Evolutionary conservation across 2,888 invertebrate species (phyloP).

Genomic region (Chironomus riparius): DNA sequence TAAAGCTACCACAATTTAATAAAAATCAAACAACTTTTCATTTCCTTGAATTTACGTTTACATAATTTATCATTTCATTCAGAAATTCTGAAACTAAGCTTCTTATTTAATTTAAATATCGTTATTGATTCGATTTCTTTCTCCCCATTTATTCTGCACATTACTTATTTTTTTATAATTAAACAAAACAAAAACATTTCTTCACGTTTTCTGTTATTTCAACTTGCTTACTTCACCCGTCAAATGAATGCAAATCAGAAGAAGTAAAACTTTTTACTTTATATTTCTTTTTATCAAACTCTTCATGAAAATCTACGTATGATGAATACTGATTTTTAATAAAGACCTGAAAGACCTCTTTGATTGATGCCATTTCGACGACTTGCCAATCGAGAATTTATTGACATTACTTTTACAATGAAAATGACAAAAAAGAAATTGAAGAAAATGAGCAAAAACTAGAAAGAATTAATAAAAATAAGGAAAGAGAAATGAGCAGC

Average conservation of each 20-base stretch:
- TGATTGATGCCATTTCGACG: not conserved
- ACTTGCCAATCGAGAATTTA: slow-evolving; percentile 3
- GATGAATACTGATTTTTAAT: slow-evolving; percentile 3
- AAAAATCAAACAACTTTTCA: not conserved
- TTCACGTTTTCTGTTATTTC: not conserved
- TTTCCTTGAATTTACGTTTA: not conserved
- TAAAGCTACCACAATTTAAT: too few relatives aligned
- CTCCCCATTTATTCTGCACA: not conserved
- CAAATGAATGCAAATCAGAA: slow-evolving; percentile 6
- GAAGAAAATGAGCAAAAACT: not conserved
- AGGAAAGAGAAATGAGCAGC: not conserved
- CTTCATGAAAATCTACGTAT: not conserved
- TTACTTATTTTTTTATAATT: not conserved
- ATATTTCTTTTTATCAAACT: slow-evolving; percentile 2
- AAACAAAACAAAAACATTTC: not conserved
- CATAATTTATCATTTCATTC: too few relatives aligned
- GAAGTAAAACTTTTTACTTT: not conserved
- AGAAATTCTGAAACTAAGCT: too few relatives aligned
- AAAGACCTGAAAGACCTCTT: not conserved
- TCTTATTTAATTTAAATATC: too few relatives aligned
- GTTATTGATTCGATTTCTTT: not conserved
- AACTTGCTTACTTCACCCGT: not conserved
- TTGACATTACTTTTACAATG: not conserved
- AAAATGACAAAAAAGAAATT: not conserved
- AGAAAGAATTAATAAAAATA: not conserved